Percentiles rank a stretch among this genome's conserved stretches.
Conservation (phyloP, 1,140 invertebrate species). For the Oryzaephilus surinamensis region DNA sequence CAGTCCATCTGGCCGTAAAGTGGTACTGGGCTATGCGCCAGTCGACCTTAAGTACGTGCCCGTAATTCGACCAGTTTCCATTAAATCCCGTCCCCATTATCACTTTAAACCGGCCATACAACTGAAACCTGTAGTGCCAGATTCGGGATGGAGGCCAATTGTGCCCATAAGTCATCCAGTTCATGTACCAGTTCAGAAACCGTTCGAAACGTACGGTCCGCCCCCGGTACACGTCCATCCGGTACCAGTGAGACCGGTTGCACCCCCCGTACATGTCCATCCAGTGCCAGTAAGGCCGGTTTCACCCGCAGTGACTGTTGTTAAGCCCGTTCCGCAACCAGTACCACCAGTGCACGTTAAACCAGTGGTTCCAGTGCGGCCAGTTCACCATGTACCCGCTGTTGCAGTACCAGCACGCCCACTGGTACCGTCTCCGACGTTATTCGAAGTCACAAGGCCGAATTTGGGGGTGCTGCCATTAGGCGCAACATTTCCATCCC, state of each 20-base stretch:
- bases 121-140: constrained; percentile 9
- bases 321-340: constrained; percentile 6
- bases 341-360: constrained; percentile 1
- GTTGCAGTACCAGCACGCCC: constrained; percentile 7
- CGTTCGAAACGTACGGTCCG: constrained; percentile 8
- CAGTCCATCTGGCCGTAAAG: constrained; percentile 19
- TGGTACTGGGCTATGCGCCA: constrained; percentile 23
- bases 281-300: constrained; percentile 2
- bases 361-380: neutral
- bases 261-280: neutral
- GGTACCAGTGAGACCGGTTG: constrained; percentile 8
- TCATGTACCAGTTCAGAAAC: constrained; percentile 10
- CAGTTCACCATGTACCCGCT: neutral
- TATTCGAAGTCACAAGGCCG: constrained; percentile 24
- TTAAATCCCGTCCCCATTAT: constrained; percentile 10
- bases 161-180: constrained; percentile 11
- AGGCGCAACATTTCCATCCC: constrained; percentile 16
- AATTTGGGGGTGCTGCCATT: constrained; percentile 23
- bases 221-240: constrained; percentile 7
- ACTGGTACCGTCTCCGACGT: constrained; percentile 13
- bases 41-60: constrained; percentile 21
- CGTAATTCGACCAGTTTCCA: constrained; percentile 17
- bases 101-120: constrained; percentile 1
- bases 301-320: constrained; percentile 1
- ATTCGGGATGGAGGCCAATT: constrained; percentile 10